Evolutionary conservation across 2,888 invertebrate species (phyloP).

Genomic region (Meta bourneti): DNA sequence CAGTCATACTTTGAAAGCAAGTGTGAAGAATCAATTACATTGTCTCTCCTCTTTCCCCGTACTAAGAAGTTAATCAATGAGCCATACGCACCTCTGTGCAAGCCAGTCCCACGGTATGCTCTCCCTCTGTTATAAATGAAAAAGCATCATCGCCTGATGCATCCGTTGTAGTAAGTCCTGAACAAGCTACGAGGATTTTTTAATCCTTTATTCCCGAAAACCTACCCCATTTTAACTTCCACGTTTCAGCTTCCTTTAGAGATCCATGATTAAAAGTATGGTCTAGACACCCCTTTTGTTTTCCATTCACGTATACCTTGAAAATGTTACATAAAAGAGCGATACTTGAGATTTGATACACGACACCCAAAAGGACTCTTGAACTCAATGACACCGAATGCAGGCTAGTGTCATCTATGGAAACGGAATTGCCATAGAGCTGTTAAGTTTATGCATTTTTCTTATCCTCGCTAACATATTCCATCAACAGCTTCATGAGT

Average conservation of each 20-base stretch:
- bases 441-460: no score
- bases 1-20: no score
- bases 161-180: constrained; percentile 36
- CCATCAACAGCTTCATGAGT: no score
- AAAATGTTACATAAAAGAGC: no score
- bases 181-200: neutral
- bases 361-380: no score
- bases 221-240: constrained; percentile 68
- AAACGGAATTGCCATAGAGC: no score
- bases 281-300: constrained; percentile 68
- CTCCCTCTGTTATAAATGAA: neutral
- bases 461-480: no score
- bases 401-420: no score
- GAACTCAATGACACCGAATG: no score
- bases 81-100: neutral
- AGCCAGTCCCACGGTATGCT: neutral
- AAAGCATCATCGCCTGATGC: constrained; percentile 13
- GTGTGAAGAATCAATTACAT: no score
- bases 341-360: no score
- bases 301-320: constrained; percentile 69
- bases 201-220: constrained; percentile 36
- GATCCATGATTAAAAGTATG: constrained; percentile 70
- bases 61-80: neutral
- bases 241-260: constrained; percentile 48
- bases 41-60: no score